Percentiles rank a stretch among this genome's conserved stretches.
phyloP scores from a whole-genome alignment of 2,888 invertebrate species.

The Agrotis exclamationis region DNA sequence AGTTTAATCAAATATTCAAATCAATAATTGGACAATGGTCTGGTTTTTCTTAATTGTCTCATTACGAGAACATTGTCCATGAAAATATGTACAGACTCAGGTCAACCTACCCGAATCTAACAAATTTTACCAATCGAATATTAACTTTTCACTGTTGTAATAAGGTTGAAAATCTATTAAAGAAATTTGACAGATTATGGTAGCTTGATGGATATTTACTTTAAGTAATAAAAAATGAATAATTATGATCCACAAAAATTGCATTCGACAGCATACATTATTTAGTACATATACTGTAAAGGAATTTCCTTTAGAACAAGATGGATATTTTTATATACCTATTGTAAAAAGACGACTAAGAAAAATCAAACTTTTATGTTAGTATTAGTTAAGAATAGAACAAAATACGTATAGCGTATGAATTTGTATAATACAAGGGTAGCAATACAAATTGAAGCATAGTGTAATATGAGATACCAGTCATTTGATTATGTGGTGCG shows the following conservation, averaged over 20 bases:
- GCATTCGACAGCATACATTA: background rate
- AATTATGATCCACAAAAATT: background rate
- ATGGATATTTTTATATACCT: constrained; percentile 1
- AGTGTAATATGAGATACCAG: background rate
- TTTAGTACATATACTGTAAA: constrained; percentile 1
- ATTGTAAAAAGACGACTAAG: constrained; percentile 3
- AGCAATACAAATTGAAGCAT: background rate
- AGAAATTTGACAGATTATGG: no score
- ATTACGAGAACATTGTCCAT: background rate
- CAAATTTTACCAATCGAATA: no score
- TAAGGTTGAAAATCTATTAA: no score
- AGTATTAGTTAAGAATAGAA: constrained; percentile 6
- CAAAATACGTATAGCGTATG: constrained; percentile 21
- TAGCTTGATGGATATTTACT: no score
- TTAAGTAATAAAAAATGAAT: background rate
- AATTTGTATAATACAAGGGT: background rate
- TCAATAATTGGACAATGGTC: constrained; percentile 1
- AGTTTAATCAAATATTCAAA: background rate
- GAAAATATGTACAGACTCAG: background rate
- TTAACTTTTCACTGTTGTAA: no score
- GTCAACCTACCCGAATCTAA: no score
- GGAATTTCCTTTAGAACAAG: background rate
- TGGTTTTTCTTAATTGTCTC: constrained; percentile 17
- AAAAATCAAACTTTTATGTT: constrained; percentile 3
- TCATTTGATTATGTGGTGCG: no score